A percentile compares a stretch with the other conserved stretches of the same genome.
Conservation (phyloP, 2,797 vertebrate species). For the Hippopotamyrus pictus region DNA sequence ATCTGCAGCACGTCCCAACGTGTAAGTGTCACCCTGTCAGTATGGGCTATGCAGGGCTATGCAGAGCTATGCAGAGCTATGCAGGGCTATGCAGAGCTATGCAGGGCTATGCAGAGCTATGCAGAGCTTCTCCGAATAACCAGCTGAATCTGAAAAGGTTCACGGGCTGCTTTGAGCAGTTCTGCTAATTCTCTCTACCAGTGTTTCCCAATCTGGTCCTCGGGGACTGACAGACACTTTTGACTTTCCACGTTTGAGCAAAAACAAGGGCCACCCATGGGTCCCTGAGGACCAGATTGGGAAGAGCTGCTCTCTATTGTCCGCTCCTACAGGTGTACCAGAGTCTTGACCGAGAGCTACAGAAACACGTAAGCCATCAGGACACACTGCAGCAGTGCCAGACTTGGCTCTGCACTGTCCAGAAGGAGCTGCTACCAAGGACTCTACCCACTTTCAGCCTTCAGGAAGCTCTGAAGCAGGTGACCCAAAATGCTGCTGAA, state of each 20-base stretch:
- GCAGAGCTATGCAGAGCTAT: not conserved
- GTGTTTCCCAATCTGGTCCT: not conserved
- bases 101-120: not conserved
- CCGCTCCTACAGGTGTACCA: constrained; percentile 76
- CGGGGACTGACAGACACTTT: not conserved
- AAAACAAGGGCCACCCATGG: not conserved
- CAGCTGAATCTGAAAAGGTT: not conserved
- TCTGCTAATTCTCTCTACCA: not conserved
- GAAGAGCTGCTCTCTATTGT: not conserved
- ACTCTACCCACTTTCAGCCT: constrained; percentile 69
- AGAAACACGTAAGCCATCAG: constrained; percentile 86
- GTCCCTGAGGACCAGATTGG: not conserved
- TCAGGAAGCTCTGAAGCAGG: constrained; percentile 81
- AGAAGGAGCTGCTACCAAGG: constrained; percentile 68
- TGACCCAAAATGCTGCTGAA: not conserved
- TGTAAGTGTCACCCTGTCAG: constrained; percentile 59
- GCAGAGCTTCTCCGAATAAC: not conserved
- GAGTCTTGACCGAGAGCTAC: constrained; percentile 87
- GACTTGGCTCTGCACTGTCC: constrained; percentile 76
- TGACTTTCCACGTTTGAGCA: not conserved
- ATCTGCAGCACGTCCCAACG: constrained; percentile 94
- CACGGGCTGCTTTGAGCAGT: not conserved
- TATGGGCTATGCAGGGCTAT: not conserved
- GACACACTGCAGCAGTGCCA: constrained; percentile 88
- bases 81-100: not conserved